Evolutionary conservation across 2,888 invertebrate species (phyloP).

Genomic region (Nomada hirtipes): DNA sequence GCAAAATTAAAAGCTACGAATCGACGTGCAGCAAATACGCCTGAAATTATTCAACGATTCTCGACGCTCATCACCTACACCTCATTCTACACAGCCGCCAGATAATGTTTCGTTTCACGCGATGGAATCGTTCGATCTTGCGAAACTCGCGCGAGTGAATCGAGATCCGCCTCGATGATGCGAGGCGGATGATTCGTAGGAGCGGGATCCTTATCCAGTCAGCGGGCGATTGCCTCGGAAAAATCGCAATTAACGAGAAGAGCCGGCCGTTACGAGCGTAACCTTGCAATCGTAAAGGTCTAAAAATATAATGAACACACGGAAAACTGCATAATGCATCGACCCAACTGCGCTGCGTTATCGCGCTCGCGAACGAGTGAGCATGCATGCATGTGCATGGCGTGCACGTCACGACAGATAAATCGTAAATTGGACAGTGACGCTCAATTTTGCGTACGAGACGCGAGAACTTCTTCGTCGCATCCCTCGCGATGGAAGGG

Average conservation of each 20-base stretch:
- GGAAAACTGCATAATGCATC: conserved; percentile 73
- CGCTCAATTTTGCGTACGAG: conserved; percentile 65
- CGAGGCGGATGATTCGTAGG: conserved; percentile 14
- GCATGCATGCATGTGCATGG: conserved; percentile 56
- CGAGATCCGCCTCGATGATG: not conserved
- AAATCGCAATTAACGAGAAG: conserved; percentile 66
- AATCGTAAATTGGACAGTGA: conserved; percentile 76
- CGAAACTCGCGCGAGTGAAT: not conserved
- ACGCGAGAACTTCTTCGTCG: not conserved
- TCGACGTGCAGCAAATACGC: no score
- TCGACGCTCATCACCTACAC: no score
- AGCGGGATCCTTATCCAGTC: conserved; percentile 34
- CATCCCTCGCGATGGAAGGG: not conserved
- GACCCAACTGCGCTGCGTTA: conserved; percentile 67
- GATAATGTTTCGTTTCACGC: conserved; percentile 1
- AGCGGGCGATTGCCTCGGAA: conserved; percentile 52
- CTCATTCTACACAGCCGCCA: not conserved
- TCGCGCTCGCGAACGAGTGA: conserved; percentile 59
- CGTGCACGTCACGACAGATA: conserved; percentile 70
- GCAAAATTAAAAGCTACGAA: no score
- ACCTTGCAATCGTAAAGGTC: conserved; percentile 68
- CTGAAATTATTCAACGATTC: no score
- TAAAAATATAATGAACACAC: conserved; percentile 76
- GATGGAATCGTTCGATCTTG: conserved; percentile 10
- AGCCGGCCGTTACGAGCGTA: conserved; percentile 57